Conservation (phyloP, 2,797 vertebrate species). For the Premnoplex brunnescens region DNA sequence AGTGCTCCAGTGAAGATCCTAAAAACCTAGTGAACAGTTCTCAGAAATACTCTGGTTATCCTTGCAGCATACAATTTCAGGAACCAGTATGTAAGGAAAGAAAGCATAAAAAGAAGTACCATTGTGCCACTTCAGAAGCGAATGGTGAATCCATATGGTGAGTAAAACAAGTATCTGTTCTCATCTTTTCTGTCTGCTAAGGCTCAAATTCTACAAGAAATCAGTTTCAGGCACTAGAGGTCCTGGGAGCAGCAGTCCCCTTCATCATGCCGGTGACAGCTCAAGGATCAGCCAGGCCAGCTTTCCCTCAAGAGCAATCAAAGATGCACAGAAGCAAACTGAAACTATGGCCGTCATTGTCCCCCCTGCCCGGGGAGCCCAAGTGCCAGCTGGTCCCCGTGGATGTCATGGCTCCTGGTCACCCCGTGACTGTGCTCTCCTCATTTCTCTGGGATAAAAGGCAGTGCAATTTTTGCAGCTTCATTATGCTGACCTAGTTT, state of each 20-base stretch:
- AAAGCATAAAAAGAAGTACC: neutral
- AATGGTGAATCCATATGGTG: neutral
- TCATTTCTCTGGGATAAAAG: neutral
- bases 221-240: neutral
- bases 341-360: neutral
- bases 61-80: neutral
- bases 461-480: conserved; percentile 6
- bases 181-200: neutral
- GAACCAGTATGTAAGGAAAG: neutral
- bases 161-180: neutral
- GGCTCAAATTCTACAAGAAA: neutral
- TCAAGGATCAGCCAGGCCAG: neutral
- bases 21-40: neutral
- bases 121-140: neutral
- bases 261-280: neutral
- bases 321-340: neutral
- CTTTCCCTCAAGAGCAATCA: neutral
- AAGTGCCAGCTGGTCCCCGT: neutral
- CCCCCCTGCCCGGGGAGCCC: neutral
- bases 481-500: conserved; percentile 64
- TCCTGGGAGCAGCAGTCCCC: neutral
- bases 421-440: neutral
- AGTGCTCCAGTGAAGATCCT: neutral
- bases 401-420: neutral
- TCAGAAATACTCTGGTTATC: neutral